These are phyloP conservation scores for Latheticus oryzae DNA, from an alignment of 2,888 invertebrate genomes.

Conservation along the genomic window DNA sequence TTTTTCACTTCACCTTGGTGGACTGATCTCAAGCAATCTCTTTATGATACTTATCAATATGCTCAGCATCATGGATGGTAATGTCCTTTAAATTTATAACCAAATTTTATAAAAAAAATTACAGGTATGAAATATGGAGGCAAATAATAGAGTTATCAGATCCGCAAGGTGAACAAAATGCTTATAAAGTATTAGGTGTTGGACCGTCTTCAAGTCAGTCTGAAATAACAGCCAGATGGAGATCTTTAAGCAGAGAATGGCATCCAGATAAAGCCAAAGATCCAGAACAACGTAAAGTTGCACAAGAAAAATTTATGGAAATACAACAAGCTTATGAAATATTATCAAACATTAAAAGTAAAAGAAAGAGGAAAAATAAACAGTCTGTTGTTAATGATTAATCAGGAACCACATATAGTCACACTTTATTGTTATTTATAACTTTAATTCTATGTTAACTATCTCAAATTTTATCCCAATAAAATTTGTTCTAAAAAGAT, in stretches of 20 bases:
- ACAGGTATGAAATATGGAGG: conserved; percentile 80
- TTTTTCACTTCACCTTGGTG: conserved; percentile 92
- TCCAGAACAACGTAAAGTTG: conserved; percentile 72
- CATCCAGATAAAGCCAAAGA: conserved; percentile 94
- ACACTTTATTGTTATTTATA: conserved; percentile 11
- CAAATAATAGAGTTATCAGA: conserved; percentile 88
- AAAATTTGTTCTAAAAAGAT: conserved; percentile 1
- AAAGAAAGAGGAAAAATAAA: conserved; percentile 79
- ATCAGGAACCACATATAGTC: conserved; percentile 11
- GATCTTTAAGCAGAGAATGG: conserved; percentile 83
- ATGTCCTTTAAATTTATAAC: conserved; percentile 3
- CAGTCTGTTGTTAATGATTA: conserved; percentile 66
- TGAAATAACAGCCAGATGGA: conserved; percentile 86
- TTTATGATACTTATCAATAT: conserved; percentile 81
- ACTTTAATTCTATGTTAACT: conserved; percentile 1
- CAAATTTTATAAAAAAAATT: conserved; percentile 2
- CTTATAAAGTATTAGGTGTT: conserved; percentile 85
- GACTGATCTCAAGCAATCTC: conserved; percentile 81
- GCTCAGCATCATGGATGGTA: conserved; percentile 89
- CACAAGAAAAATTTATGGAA: conserved; percentile 91
- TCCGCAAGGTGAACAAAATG: conserved; percentile 90
- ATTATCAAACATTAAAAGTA: conserved; percentile 84
- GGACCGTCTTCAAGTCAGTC: conserved; percentile 84
- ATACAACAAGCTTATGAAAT: conserved; percentile 94
- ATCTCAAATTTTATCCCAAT: conserved; percentile 8